Conservation (phyloP, 1,140 invertebrate species). For the Lordiphosa clarofinis region DNA sequence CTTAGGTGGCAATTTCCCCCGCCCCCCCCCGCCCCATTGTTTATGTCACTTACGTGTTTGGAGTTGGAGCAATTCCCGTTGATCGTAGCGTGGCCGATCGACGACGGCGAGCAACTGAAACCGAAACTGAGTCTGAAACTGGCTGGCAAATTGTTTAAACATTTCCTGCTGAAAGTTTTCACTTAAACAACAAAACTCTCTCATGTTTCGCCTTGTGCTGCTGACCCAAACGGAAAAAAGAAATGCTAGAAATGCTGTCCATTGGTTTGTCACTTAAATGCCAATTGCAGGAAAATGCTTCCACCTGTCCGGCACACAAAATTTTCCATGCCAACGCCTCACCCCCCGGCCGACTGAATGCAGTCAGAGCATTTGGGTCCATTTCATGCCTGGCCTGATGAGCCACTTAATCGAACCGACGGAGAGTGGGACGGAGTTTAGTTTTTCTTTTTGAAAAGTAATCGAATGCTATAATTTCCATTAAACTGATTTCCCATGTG, state of each 20-base stretch:
- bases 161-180: no score
- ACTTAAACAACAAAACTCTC: no score
- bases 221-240: background rate
- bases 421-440: slow-evolving; percentile 3
- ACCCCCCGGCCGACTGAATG: background rate
- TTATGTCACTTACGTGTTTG: no score
- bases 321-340: slow-evolving; percentile 35
- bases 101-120: no score
- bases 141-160: no score
- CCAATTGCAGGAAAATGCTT: slow-evolving; percentile 18
- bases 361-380: slow-evolving; percentile 16
- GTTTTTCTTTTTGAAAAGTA: slow-evolving; percentile 63
- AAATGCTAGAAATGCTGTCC: slow-evolving; percentile 26
- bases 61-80: no score
- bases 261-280: slow-evolving; percentile 62
- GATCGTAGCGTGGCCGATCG: no score
- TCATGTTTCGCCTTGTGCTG: background rate
- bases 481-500: slow-evolving; percentile 74
- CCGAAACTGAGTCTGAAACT: no score
- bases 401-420: slow-evolving; percentile 37
- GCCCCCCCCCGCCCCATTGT: background rate
- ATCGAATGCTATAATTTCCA: slow-evolving; percentile 78
- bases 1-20: background rate
- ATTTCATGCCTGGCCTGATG: slow-evolving; percentile 29
- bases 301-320: slow-evolving; percentile 14